Evolutionary conservation across 2,888 invertebrate genomes (phyloP), one percentile per base, ranked within the genome.

Genomic region (Lithophane semibrunnea): DNA sequence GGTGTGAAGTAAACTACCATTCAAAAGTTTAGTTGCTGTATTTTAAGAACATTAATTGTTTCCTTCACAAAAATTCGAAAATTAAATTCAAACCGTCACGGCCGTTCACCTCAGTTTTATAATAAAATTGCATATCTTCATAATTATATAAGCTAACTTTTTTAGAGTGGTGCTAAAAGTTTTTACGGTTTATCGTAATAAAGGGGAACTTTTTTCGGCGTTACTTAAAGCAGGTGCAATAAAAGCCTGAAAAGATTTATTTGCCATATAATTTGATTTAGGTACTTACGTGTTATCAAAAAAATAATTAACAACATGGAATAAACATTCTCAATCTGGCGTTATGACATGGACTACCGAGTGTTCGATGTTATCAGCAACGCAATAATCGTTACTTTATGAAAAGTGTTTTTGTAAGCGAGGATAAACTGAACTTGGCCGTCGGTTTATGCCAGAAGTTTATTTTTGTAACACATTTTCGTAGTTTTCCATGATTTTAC

Each of bases 71-170:
- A 37, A 75, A 63, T 42, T 67, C 16, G 67, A 67, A 75, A 65
- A 71, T 58, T 24, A 29, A 47, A 66, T 75, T 69, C n/a, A 37
- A 60, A n/a, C 24, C 65, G 24, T 58, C n/a, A 67, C 37, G 78
- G 80, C 7, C 76, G 72, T 80, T 88, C 81, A 86, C 77, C 82
- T 66, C 74, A 64, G 54, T 54, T 80, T 80, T 80, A 78, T 73
- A 42, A 72, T 58, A 71, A 87, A 77, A 81, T 81, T 63, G 54
- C 77, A 83, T 87, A 72, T 83, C 84, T 84, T 87, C 77, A 83
- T 87, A 29, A 29, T 84, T 77, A 77, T 84, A 80, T 80, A 42
- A 66, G 21, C 75, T 73, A 60, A 63, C 10, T 79, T 76, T 79
- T 76, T 78, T 64, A 78, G 67, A 76, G 75, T 64, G 77, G 77